Percentiles rank a stretch among this genome's conserved stretches.
These are phyloP conservation scores for Atrichornis clamosus DNA, from an alignment of 2,113 vertebrate species.

Conservation along the genomic window DNA sequence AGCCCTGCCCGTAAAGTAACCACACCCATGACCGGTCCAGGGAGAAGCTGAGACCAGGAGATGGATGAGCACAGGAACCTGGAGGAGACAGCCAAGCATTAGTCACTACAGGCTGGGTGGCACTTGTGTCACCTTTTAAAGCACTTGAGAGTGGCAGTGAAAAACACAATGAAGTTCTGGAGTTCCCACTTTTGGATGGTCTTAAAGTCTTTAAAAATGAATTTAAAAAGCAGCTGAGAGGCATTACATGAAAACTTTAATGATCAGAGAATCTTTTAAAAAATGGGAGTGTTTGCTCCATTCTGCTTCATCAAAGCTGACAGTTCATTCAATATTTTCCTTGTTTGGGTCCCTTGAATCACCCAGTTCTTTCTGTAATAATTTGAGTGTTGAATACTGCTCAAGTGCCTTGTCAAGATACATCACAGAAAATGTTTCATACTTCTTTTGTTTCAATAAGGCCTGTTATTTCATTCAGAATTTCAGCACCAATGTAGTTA, in stretches of 20 bases:
- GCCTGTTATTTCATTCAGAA: neutral
- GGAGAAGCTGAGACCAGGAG: neutral
- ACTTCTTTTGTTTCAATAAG: neutral
- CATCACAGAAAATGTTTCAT: neutral
- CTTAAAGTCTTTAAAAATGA: neutral
- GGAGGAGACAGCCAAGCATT: neutral
- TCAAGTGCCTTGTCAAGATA: neutral
- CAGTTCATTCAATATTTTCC: constrained; percentile 17
- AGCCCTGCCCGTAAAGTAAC: neutral
- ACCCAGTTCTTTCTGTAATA: neutral
- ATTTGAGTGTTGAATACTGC: neutral
- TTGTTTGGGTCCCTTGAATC: neutral
- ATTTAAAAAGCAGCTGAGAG: neutral
- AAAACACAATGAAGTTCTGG: neutral
- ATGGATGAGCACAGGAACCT: neutral
- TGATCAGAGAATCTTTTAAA: neutral
- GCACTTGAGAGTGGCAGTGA: neutral
- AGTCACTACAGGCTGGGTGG: neutral
- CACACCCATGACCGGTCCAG: neutral
- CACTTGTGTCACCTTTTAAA: neutral
- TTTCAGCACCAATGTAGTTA: neutral
- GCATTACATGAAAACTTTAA: neutral
- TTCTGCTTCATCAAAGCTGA: neutral
- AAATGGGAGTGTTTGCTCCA: neutral
- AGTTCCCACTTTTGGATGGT: neutral